Base-by-base conservation (phyloP, 2,113 vertebrate genomes). In the Python bivittatus region DNA sequence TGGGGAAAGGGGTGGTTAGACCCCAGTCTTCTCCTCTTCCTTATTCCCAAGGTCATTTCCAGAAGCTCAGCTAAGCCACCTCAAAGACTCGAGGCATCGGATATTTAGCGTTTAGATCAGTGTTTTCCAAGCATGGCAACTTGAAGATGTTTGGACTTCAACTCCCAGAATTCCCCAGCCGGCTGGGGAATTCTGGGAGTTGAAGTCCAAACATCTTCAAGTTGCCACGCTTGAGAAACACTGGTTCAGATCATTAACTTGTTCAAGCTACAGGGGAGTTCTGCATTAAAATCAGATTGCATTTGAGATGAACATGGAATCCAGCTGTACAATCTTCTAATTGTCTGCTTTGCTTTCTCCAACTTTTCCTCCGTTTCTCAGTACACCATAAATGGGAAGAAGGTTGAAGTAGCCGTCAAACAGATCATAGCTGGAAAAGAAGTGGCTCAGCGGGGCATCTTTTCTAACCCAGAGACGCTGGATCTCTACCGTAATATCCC, bases 351-450 rank as follows among this genome's bases (percentile, higher is more conserved):
- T 29, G 17, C 25, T n/a, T 86, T 86, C 0, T 87, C 54, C 29
- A 20, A 60, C 7, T 92, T 64, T 4, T 85, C 93, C 93, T 94
- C 27, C 54, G 0, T 84, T 72, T 64, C 86, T 0, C 97, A 99
- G 99, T 99, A 99, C 90, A 99, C 99, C 0, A 97, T 99, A 96
- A 99, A 98, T 1, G 99, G 99, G 9, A 99, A 99, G 96, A 99
- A 99, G 93, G 99, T 99, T 93, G 99, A 99, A 96, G 98, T 99
- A 93, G 99, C 99, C 0, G 99, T 99, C 95, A 99, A 99, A 91
- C 98, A 99, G 96, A 96, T 99, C 93, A 97, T 99, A 17, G 98
- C 99, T 0, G 99, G 99, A 7, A 98, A 98, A 88, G 97, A 98
- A 9, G 98, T 99, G 86, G 96, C 97, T 6, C 98, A 99, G 58